These are phyloP conservation scores for Lepisosteus oculatus DNA, from an alignment of 2,113 vertebrate species.

Conservation along the genomic window DNA sequence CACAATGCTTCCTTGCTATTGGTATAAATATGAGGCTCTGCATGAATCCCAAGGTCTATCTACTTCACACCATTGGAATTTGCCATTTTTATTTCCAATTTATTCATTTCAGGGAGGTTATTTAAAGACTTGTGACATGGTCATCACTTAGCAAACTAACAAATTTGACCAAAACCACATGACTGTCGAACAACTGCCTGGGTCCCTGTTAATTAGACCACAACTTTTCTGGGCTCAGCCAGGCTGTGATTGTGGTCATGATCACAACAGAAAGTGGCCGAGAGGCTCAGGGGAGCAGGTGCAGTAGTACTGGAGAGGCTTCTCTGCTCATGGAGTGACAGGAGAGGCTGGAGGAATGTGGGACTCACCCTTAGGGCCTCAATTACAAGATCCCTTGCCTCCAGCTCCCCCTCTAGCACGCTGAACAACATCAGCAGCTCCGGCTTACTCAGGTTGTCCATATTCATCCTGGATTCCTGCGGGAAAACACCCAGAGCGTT, in stretches of 20 bases:
- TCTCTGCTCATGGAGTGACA: not conserved
- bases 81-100: constrained; percentile 39
- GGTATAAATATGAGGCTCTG: no score
- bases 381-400: constrained; percentile 94
- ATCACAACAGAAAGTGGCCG: not conserved
- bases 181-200: no score
- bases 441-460: constrained; percentile 94
- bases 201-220: no score
- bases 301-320: not conserved
- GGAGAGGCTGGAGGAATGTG: not conserved
- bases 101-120: constrained; percentile 23
- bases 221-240: no score
- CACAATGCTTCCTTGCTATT: no score
- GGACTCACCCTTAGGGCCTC: constrained; percentile 88
- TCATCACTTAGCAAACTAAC: no score
- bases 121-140: not conserved
- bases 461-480: constrained; percentile 91
- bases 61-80: constrained; percentile 36
- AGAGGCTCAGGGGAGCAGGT: no score
- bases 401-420: constrained; percentile 92
- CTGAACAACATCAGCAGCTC: constrained; percentile 94
- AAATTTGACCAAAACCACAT: no score
- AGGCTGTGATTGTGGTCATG: no score
- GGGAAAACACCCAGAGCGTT: constrained; percentile 15
- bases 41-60: no score